phyloP scores from a whole-genome alignment of 2,113 vertebrate genomes.

The Stegostoma tigrinum region DNA sequence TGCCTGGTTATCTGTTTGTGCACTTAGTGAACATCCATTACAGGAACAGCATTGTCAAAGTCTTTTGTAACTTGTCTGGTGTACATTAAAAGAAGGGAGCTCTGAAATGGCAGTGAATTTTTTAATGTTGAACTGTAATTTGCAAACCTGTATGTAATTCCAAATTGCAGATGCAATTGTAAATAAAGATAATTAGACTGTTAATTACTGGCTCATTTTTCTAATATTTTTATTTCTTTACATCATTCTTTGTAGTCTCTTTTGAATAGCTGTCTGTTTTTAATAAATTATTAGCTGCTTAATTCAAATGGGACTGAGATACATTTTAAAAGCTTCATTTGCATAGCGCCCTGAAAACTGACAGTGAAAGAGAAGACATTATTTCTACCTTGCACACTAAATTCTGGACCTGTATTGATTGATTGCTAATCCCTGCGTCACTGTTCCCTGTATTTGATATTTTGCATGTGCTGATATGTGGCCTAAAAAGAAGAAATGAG shows the following conservation, averaged over 20 bases:
- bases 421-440: neutral
- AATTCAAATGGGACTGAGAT: constrained; percentile 36
- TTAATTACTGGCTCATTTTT: neutral
- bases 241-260: neutral
- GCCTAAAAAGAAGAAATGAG: neutral
- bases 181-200: neutral
- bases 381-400: neutral
- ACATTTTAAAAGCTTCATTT: constrained; percentile 35
- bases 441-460: neutral
- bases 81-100: neutral
- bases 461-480: no score
- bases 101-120: neutral
- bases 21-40: neutral
- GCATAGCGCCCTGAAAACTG: neutral
- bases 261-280: neutral
- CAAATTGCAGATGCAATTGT: neutral
- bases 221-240: neutral
- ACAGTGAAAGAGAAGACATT: neutral
- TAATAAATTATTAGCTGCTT: neutral
- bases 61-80: neutral
- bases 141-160: neutral
- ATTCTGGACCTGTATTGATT: neutral
- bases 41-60: neutral
- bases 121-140: neutral
- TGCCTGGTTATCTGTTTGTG: neutral